A percentile compares a stretch with the other conserved stretches of the same genome.
These are phyloP conservation scores for Heterodera carotae DNA, from an alignment of 1,140 invertebrate species.

Conservation along the genomic window DNA sequence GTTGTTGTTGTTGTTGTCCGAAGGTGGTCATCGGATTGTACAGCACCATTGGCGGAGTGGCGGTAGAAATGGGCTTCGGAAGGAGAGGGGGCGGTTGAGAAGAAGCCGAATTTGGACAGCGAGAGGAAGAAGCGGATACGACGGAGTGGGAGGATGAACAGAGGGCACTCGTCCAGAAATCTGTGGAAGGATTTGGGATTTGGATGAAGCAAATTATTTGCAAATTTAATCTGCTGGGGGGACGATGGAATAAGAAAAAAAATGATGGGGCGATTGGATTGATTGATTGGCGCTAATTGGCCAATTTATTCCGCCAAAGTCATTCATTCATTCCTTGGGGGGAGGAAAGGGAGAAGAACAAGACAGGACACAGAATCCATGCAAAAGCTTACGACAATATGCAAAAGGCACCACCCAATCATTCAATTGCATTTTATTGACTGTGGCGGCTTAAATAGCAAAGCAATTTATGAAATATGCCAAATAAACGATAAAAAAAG, in stretches of 20 bases:
- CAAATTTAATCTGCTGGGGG: background rate
- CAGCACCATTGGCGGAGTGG: constrained; percentile 35
- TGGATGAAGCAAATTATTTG: constrained; percentile 26
- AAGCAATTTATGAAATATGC: too few relatives aligned
- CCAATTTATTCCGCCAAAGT: constrained; percentile 29
- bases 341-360: constrained; percentile 11
- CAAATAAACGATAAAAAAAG: too few relatives aligned
- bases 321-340: too few relatives aligned
- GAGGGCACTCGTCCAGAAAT: constrained; percentile 34
- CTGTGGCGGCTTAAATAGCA: too few relatives aligned
- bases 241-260: too few relatives aligned
- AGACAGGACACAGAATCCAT: too few relatives aligned
- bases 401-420: too few relatives aligned
- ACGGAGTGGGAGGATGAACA: constrained; percentile 1
- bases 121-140: background rate
- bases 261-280: background rate
- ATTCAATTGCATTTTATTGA: too few relatives aligned
- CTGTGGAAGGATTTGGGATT: background rate
- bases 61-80: background rate
- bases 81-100: background rate
- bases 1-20: constrained; percentile 6
- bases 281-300: background rate
- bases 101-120: background rate
- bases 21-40: constrained; percentile 10
- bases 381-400: too few relatives aligned